phyloP scores from a whole-genome alignment of 2,888 invertebrate species.

The Epinotia brunnichana region DNA sequence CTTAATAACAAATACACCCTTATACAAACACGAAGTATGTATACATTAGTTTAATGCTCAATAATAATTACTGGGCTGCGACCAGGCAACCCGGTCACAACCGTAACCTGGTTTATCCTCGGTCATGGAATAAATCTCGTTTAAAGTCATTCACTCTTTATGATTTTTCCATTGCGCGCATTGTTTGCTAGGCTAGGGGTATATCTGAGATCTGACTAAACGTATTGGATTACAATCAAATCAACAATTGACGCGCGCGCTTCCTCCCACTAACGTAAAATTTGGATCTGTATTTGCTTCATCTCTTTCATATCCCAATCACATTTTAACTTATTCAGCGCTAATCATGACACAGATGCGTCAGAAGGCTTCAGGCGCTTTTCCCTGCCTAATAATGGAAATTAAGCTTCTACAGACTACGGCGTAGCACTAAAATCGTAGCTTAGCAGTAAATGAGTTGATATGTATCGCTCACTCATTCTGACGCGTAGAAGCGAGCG shows the following conservation, averaged over 20 bases:
- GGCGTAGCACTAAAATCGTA: too few relatives aligned
- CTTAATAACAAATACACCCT: not conserved
- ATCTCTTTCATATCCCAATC: too few relatives aligned
- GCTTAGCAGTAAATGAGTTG: not conserved
- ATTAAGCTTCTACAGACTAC: too few relatives aligned
- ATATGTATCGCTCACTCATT: not conserved
- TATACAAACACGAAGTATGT: not conserved
- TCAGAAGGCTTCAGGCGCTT: too few relatives aligned
- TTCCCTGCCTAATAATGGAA: too few relatives aligned
- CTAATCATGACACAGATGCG: too few relatives aligned
- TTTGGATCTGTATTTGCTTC: not conserved
- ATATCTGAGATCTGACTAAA: not conserved
- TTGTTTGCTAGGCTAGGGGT: constrained; percentile 14
- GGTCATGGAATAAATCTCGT: constrained; percentile 29
- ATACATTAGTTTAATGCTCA: constrained; percentile 16
- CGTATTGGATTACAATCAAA: not conserved
- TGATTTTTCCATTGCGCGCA: constrained; percentile 3
- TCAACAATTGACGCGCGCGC: not conserved
- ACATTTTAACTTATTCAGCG: too few relatives aligned
- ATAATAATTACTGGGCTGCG: constrained; percentile 7
- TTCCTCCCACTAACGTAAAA: not conserved
- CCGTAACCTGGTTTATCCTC: constrained; percentile 33
- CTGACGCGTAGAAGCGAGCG: too few relatives aligned
- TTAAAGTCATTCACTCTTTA: constrained; percentile 36
- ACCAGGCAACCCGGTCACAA: constrained; percentile 19